Evolutionary conservation across 2,888 invertebrate genomes (phyloP).

Genomic region (Hybos culiciformis): DNA sequence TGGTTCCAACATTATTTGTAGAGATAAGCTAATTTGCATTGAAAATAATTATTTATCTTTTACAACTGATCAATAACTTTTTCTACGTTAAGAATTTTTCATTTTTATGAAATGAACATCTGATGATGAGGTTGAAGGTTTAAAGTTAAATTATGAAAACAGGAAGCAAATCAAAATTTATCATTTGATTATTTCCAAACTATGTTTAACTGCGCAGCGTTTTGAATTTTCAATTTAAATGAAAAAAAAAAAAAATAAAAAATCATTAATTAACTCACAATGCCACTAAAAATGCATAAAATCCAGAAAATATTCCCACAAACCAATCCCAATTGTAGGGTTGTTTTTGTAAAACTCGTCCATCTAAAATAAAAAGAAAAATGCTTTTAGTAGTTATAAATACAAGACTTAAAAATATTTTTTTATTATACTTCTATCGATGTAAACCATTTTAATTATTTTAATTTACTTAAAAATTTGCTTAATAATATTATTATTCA

Average conservation of each 20-base stretch:
- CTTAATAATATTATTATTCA: no score
- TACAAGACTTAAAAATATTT: not conserved
- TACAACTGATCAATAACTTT: no score
- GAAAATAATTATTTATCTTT: no score
- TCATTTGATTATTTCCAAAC: not conserved
- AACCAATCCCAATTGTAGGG: slow-evolving; percentile 15
- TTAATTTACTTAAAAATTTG: no score
- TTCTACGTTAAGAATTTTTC: not conserved
- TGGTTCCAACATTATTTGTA: no score
- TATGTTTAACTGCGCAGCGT: not conserved
- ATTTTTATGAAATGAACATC: not conserved
- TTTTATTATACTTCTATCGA: slow-evolving; percentile 11
- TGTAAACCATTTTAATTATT: slow-evolving; percentile 17
- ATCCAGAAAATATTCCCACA: slow-evolving; percentile 11
- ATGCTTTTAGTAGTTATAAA: not conserved
- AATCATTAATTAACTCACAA: slow-evolving; percentile 12
- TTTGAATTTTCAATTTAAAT: not conserved
- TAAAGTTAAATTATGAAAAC: not conserved
- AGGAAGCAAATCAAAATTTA: not conserved
- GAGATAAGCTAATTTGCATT: no score
- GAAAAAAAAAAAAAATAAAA: not conserved
- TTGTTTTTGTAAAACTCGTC: slow-evolving; percentile 13
- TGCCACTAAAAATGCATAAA: slow-evolving; percentile 12
- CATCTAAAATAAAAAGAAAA: slow-evolving; percentile 9
- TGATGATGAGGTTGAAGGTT: not conserved